Evolutionary conservation across 2,113 vertebrate genomes (phyloP), one percentile per base, ranked within the genome.

Genomic region (Elachura formosa): DNA sequence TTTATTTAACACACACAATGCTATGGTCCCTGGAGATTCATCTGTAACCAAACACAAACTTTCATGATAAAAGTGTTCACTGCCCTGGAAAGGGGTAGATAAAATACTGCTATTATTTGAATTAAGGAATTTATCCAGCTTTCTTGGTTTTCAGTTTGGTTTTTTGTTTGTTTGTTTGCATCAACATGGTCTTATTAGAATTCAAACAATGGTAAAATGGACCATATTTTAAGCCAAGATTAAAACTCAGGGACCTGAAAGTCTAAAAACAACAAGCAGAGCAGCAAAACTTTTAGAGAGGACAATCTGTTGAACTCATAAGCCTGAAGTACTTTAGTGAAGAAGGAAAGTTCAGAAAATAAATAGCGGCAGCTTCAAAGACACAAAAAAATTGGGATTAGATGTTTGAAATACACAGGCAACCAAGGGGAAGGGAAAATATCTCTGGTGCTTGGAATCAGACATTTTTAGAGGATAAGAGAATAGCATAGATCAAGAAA

Each of bases 401-500:
- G 12, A 54, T 54, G 11, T 85, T 79, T 85, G 71, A 46, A 89
- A 64, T 33, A 29, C 14, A 29, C 8, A 45, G 36, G 18, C 33
- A 72, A 87, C 58, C 3, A 64, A 64, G 12, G 5, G 4, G 6
- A 29, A 34, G 11, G 34, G 38, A 41, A 71, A 45, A 4, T 6
- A 45, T 7, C 5, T 40, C 6, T 33, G 36, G 18, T 63, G 43
- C 28, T 75, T 34, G 59, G 48, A 82, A 28, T 54, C 25, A 17
- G 36, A 16, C 3, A 51, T 63, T 66, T 26, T 41, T 31, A 34
- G 45, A 41, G 16, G 12, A 34, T 6, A 22, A 19, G 18, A 67
- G 38, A 45, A 52, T 0, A 0, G 11, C 11, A 14, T 9, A 46
- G 1, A 2, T 26, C 49, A 73, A 22, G 38, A 64, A 20, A 54